These are phyloP conservation scores for Menidia beryllina DNA, from an alignment of 2,113 vertebrate species.

Conservation along the genomic window DNA sequence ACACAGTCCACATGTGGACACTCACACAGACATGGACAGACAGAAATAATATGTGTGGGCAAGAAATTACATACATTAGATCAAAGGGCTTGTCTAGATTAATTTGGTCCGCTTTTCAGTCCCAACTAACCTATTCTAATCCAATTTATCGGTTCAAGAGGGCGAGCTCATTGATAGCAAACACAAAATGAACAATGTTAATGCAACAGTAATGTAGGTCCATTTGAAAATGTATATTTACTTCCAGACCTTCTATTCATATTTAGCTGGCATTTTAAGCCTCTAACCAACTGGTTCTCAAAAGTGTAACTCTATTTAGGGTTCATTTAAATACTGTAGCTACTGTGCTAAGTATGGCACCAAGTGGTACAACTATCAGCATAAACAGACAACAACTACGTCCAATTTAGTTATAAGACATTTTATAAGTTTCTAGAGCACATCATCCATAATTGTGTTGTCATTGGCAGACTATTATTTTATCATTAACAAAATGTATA, in stretches of 20 bases:
- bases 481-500: no score
- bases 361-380: no score
- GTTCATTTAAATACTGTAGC: no score
- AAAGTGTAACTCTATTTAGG: no score
- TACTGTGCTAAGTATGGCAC: no score
- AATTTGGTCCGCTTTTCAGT: slow-evolving; percentile 97
- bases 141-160: slow-evolving; percentile 89
- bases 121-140: slow-evolving; percentile 93
- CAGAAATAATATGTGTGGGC: slow-evolving; percentile 72
- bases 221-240: neutral
- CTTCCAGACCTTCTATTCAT: neutral
- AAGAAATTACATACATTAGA: slow-evolving; percentile 96
- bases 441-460: no score
- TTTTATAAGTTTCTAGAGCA: no score
- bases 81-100: slow-evolving; percentile 96
- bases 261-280: neutral
- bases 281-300: neutral
- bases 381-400: no score
- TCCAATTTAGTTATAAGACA: no score
- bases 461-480: no score
- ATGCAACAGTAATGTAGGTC: neutral
- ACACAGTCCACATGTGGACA: slow-evolving; percentile 34
- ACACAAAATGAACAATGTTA: slow-evolving; percentile 84
- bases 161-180: slow-evolving; percentile 91
- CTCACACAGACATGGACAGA: slow-evolving; percentile 38